Base-by-base conservation (phyloP, 2,113 vertebrate species). In the Platycercus adscitus region DNA sequence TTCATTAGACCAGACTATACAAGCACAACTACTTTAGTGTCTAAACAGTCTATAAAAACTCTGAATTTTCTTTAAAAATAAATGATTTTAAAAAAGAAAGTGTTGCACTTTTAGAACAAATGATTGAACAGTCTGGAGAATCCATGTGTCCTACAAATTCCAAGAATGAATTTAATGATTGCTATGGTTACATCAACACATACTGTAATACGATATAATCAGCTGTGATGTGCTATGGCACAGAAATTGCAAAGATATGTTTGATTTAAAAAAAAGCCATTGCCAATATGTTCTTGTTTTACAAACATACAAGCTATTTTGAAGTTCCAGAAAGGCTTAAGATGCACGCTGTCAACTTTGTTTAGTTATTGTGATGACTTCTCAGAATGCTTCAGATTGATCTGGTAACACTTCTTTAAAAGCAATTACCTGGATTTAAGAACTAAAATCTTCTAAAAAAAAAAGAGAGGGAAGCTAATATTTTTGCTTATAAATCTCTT, bases 241-340 rank as follows among this genome's bases (percentile, higher is more conserved):
- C 63, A 88, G 53, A 93, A 94, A 91, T 73, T 83, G 13, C 82
- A 96, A 95, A 91, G 63, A 93, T 43, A 44, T 64, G 31, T 92
- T 96, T 95, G 81, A 95, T 83, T 91, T 5, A n/a, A 91, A 97
- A 95, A 64, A 79, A 81, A 63, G 18, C 9, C 56, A 66, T 72
- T 88, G 61, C 47, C 68, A 89, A 83, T 96, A 94, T 96, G 63
- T 81, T 96, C 50, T 88, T 88, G 73, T 87, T 96, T 92, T 94
- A 94, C 78, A 95, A 97, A 97, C 28, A 94, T 63, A 47, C 0
- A 21, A 87, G 44, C 46, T 93, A 80, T 93, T 96, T 96, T 83
- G 50, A 87, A 93, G 25, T 95, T 53, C 81, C 19, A 82, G 87
- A 81, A 91, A 72, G 44, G 24, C 92, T 95, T 97, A 63, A 91